Evolutionary conservation across 2,113 vertebrate species (phyloP).

Genomic region (Nannospalax galili): DNA sequence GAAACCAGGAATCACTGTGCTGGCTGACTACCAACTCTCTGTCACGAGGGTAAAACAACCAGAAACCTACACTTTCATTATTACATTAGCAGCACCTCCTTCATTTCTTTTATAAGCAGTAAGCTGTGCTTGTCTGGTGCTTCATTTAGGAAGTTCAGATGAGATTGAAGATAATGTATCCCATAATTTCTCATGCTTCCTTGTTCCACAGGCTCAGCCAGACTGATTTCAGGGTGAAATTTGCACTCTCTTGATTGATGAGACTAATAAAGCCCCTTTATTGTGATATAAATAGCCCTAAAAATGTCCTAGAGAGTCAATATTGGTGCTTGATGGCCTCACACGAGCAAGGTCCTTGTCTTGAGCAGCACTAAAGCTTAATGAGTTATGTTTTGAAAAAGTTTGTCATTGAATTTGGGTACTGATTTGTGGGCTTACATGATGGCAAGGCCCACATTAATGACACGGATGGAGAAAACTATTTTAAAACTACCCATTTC

Average conservation of each 20-base stretch:
- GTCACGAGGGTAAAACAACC: conserved; percentile 64
- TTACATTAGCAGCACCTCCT: conserved; percentile 67
- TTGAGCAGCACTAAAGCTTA: conserved; percentile 79
- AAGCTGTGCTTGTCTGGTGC: conserved; percentile 77
- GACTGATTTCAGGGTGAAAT: conserved; percentile 85
- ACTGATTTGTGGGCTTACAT: conserved; percentile 75
- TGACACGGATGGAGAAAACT: conserved; percentile 69
- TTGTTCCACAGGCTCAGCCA: conserved; percentile 79
- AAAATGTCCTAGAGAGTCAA: conserved; percentile 86
- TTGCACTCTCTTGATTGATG: conserved; percentile 84
- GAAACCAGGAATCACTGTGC: conserved; percentile 48
- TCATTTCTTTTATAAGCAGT: conserved; percentile 85
- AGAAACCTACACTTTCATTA: conserved; percentile 68
- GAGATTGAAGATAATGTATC: conserved; percentile 85
- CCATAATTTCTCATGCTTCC: conserved; percentile 84
- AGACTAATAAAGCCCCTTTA: conserved; percentile 86
- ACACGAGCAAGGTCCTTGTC: conserved; percentile 84
- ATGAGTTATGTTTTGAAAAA: conserved; percentile 80
- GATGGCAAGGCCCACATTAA: conserved; percentile 65
- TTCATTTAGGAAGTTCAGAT: conserved; percentile 87
- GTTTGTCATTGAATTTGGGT: conserved; percentile 80
- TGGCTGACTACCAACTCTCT: conserved; percentile 65
- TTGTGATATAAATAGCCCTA: conserved; percentile 89
- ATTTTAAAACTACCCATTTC: conserved; percentile 77
- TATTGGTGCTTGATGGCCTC: conserved; percentile 85